Conservation (phyloP, 2,797 vertebrate species). For the Neosalanx taihuensis region DNA sequence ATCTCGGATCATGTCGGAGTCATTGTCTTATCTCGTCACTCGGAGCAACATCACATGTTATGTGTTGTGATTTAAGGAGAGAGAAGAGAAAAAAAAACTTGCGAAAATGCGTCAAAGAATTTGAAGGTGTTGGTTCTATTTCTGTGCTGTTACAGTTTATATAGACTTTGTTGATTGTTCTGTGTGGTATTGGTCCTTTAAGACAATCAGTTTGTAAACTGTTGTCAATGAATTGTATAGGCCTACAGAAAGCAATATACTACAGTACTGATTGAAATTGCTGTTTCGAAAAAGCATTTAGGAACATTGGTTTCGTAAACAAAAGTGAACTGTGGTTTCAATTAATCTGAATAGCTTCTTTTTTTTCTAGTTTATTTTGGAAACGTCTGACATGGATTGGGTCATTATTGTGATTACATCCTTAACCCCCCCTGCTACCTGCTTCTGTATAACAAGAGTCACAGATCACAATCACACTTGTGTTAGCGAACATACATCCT, state of each 20-base stretch:
- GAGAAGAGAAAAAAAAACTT: conserved; percentile 38
- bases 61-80: conserved; percentile 68
- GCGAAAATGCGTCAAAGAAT: conserved; percentile 61
- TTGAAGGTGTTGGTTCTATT: conserved; percentile 65
- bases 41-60: conserved; percentile 71
- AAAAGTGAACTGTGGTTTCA: not conserved
- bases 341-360: not conserved
- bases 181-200: conserved; percentile 37
- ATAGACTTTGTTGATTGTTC: conserved; percentile 48
- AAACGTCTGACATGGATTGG: no score
- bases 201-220: conserved; percentile 44
- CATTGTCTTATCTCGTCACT: conserved; percentile 77
- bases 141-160: conserved; percentile 44
- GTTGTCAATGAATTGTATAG: conserved; percentile 25
- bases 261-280: not conserved
- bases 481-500: no score
- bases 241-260: not conserved
- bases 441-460: no score
- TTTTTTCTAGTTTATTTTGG: not conserved
- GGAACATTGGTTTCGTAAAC: not conserved
- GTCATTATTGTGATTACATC: no score
- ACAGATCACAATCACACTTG: no score
- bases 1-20: conserved; percentile 78
- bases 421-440: no score
- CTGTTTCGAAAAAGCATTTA: not conserved